Percentiles rank a stretch among this genome's conserved stretches.
These are phyloP conservation scores for Nothocercus nigrocapillus DNA, from an alignment of 2,113 vertebrate species.

Conservation along the genomic window DNA sequence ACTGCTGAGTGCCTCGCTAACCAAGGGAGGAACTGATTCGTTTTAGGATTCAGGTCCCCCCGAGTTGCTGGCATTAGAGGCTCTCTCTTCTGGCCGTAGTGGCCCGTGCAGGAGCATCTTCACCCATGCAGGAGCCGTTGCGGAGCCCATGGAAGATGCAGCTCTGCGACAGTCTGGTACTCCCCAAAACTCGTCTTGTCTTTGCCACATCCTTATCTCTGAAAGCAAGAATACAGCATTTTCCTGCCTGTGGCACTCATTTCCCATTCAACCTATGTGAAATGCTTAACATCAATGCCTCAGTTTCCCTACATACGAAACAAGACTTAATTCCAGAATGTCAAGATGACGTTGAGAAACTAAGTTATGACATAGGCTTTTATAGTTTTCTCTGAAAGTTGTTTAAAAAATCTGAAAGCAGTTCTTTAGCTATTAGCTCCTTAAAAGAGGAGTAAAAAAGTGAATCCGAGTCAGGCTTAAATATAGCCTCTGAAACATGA, in stretches of 20 bases:
- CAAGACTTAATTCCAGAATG: not conserved
- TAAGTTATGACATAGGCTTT: not conserved
- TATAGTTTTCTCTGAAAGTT: not conserved
- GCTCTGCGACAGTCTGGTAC: not conserved
- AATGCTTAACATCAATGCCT: not conserved
- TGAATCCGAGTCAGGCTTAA: not conserved
- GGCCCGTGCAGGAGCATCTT: not conserved
- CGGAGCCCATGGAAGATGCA: not conserved
- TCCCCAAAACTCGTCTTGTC: not conserved
- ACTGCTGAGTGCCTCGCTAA: not conserved
- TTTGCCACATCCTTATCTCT: not conserved
- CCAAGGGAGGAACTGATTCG: not conserved
- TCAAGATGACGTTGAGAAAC: not conserved
- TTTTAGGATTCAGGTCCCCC: not conserved
- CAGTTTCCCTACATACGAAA: not conserved
- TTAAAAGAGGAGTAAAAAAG: not conserved
- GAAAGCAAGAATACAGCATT: not conserved
- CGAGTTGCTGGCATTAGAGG: not conserved
- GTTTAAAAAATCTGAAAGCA: not conserved
- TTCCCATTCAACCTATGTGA: not conserved
- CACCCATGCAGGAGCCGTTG: not conserved
- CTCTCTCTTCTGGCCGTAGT: rapidly evolving
- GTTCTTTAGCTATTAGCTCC: not conserved
- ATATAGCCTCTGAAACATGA: not conserved
- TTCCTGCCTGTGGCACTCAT: not conserved